Evolutionary conservation across 2,888 invertebrate species (phyloP).

Genomic region (Schizaphis graminum): DNA sequence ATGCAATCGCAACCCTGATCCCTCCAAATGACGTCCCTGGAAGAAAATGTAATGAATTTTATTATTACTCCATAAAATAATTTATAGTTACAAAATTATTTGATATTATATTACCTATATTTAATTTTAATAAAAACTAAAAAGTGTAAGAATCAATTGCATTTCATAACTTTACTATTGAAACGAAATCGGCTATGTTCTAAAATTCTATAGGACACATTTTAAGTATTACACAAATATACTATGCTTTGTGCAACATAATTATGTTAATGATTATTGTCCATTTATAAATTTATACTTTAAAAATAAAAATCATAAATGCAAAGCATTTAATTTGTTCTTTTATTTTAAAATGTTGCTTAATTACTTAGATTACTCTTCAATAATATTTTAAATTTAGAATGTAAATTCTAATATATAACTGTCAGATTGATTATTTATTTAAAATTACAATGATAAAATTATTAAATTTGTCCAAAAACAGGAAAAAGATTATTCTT

Average conservation of each 20-base stretch:
- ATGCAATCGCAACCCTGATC: no score
- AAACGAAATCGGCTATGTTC: constrained; percentile 62
- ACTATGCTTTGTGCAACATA: constrained; percentile 12
- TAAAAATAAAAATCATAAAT: not conserved
- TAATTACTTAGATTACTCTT: not conserved
- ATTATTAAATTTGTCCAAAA: not conserved
- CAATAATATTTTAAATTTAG: not conserved
- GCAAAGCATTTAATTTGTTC: not conserved
- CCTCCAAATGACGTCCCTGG: no score
- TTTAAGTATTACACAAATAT: constrained; percentile 37
- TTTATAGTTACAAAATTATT: not conserved
- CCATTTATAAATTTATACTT: constrained; percentile 1
- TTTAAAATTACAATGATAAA: not conserved
- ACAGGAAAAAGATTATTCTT: not conserved
- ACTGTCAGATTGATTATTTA: not conserved
- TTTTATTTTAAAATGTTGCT: not conserved
- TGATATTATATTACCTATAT: not conserved
- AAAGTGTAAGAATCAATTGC: constrained; percentile 52
- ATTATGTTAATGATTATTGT: constrained; percentile 19
- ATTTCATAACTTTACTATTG: constrained; percentile 58
- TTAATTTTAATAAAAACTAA: not conserved
- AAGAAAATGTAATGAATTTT: not conserved
- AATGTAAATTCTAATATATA: not conserved
- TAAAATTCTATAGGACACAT: constrained; percentile 55
- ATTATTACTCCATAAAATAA: not conserved